phyloP scores from a whole-genome alignment of 2,113 vertebrate species.

The Spea multiplicata region DNA sequence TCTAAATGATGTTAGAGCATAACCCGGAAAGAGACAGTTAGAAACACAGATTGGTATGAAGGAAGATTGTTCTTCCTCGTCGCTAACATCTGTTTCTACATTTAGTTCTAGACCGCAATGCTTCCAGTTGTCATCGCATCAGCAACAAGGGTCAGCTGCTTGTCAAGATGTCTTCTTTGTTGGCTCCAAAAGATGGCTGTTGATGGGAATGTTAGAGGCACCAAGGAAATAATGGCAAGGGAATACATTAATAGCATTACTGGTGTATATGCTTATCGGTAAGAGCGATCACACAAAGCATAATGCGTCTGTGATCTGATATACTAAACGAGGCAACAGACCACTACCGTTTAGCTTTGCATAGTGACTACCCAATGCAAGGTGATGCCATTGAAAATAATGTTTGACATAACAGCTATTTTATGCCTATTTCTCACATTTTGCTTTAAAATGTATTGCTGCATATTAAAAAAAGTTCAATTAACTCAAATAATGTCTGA shows the following conservation, averaged over 20 bases:
- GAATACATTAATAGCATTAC: conserved; percentile 45
- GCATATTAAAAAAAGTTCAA: no score
- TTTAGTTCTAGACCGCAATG: conserved; percentile 16
- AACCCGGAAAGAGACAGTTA: conserved; percentile 32
- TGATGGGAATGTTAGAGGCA: conserved; percentile 38
- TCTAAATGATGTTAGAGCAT: conserved; percentile 20
- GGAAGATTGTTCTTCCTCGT: conserved; percentile 28
- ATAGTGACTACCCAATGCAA: not conserved
- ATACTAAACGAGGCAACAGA: conserved; percentile 7
- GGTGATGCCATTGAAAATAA: not conserved
- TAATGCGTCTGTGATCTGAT: conserved; percentile 16
- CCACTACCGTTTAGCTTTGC: not conserved
- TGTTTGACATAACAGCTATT: no score
- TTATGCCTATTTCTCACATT: no score
- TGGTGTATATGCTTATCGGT: conserved; percentile 30
- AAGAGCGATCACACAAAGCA: conserved; percentile 13
- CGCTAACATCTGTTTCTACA: conserved; percentile 41
- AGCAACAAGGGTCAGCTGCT: conserved; percentile 29
- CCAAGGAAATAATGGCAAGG: conserved; percentile 19
- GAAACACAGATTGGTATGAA: conserved; percentile 32
- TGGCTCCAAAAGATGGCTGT: conserved; percentile 35
- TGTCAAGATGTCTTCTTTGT: conserved; percentile 41
- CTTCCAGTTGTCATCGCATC: conserved; percentile 36
- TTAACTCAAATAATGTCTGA: no score
- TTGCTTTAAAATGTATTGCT: no score